Evolutionary conservation across 2,888 invertebrate species (phyloP), one percentile per base, ranked within the genome.

Genomic region (Branchipolynoe longqiensis): DNA sequence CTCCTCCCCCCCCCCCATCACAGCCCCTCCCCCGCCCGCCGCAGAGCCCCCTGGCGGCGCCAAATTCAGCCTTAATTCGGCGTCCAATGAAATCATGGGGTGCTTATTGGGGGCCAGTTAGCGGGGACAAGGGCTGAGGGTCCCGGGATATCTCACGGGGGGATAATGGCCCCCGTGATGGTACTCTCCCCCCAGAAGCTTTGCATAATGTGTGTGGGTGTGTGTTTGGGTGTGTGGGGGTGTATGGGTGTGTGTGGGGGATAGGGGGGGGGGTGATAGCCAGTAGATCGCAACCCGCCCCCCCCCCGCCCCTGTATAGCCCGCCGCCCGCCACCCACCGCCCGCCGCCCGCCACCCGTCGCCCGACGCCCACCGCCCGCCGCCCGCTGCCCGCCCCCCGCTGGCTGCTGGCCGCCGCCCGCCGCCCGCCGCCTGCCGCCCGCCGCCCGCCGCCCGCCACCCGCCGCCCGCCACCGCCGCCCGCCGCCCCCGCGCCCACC

Each of bases 101-200:
- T 48, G 54, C 25, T 78, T 54, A 78, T 48, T 78, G 48, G 48
- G 8, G 54, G 78, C 78, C 78, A 78, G 78, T 78, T 78, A 78
- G 78, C 25, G 78, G 78, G n/a, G 78, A 78, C 78, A 78, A 78
- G 48, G 54, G 78, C 48, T 28, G 28, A 28, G 48, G 78, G 78
- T 22, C 54, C 48, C 48, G 31, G 78, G 48, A 78, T 78, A 25
- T n/a, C 48, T 54, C 78, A 78, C 48, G 78, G 54, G 48, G 41
- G 78, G 41, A 41, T 78, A 78, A 78, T 78, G 31, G 78, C 78
- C 14, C n/a, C 18, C 14, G 78, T n/a, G 78, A 48, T 14, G 48
- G 31, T 78, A 31, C 25, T 48, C 54, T 54, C 33, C 14, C 2
- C 2, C 31, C 28, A 54, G 33, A 78, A 78, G 54, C 78, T 48